phyloP scores from a whole-genome alignment of 2,113 vertebrate genomes.

The Crotophaga sulcirostris region DNA sequence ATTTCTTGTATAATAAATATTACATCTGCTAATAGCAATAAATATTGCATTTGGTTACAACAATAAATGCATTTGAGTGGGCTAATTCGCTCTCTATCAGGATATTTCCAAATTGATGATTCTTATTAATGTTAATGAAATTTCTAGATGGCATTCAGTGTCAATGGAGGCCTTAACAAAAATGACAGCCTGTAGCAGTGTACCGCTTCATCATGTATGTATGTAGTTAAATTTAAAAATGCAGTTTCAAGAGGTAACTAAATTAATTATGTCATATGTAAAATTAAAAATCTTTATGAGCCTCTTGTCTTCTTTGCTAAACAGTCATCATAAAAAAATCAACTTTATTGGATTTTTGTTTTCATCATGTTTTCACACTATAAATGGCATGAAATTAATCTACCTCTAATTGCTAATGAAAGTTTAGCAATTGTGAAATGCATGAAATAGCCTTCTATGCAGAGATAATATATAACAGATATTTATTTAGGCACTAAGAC shows the following conservation, averaged over 20 bases:
- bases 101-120: neutral
- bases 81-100: neutral
- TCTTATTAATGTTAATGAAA: conserved; percentile 14
- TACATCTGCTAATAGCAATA: neutral
- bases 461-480: neutral
- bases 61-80: neutral
- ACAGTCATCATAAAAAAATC: neutral
- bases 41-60: neutral
- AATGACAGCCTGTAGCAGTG: neutral
- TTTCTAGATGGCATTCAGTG: neutral
- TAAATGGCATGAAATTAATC: neutral
- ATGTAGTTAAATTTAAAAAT: neutral
- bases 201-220: neutral
- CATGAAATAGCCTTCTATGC: neutral
- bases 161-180: neutral
- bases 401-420: neutral
- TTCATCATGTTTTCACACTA: neutral
- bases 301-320: neutral
- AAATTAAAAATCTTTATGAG: neutral
- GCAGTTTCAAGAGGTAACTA: neutral
- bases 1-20: neutral
- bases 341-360: neutral
- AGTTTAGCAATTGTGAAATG: neutral
- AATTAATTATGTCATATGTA: neutral
- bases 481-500: neutral